These are phyloP conservation scores for Ammodytes marinus DNA, from an alignment of 2,113 vertebrate genomes.

Conservation along the genomic window DNA sequence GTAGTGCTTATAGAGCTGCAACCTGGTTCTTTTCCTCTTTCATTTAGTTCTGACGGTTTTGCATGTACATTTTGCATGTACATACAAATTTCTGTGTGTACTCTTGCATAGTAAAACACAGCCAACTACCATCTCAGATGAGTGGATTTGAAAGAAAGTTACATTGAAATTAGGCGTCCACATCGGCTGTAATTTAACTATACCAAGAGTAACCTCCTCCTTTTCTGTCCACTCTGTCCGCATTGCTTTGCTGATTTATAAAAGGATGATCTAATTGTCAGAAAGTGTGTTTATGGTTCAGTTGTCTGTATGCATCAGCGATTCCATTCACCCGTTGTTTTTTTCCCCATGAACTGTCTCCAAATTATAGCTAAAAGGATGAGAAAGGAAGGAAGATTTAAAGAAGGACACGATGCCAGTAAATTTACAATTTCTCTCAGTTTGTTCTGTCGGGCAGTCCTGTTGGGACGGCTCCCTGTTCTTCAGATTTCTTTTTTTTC, in stretches of 20 bases:
- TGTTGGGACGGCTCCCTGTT: slow-evolving; percentile 44
- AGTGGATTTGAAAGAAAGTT: slow-evolving; percentile 51
- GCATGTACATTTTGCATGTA: slow-evolving; percentile 82
- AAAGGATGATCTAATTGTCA: slow-evolving; percentile 88
- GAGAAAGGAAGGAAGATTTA: slow-evolving; percentile 69
- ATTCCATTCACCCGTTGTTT: slow-evolving; percentile 65
- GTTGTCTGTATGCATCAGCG: slow-evolving; percentile 70
- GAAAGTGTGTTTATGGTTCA: slow-evolving; percentile 73
- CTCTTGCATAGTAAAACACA: slow-evolving; percentile 71
- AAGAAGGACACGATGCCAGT: slow-evolving; percentile 52
- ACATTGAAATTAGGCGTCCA: slow-evolving; percentile 29
- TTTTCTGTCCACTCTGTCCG: slow-evolving; percentile 71
- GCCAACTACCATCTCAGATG: slow-evolving; percentile 43
- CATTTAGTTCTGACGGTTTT: slow-evolving; percentile 64
- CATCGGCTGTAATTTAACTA: slow-evolving; percentile 77
- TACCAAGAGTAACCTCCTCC: slow-evolving; percentile 70
- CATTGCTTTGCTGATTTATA: slow-evolving; percentile 84
- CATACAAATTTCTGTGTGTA: slow-evolving; percentile 66
- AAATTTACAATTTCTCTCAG: slow-evolving; percentile 53
- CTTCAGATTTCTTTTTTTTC: slow-evolving; percentile 23
- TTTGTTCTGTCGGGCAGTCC: slow-evolving; percentile 39
- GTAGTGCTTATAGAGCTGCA: slow-evolving; percentile 75
- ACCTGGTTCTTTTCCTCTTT: slow-evolving; percentile 57
- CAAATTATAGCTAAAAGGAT: slow-evolving; percentile 70
- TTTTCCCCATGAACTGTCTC: slow-evolving; percentile 57